Evolutionary conservation across 1,140 invertebrate genomes (phyloP).

Genomic region (Zaprionus lachaisei): DNA sequence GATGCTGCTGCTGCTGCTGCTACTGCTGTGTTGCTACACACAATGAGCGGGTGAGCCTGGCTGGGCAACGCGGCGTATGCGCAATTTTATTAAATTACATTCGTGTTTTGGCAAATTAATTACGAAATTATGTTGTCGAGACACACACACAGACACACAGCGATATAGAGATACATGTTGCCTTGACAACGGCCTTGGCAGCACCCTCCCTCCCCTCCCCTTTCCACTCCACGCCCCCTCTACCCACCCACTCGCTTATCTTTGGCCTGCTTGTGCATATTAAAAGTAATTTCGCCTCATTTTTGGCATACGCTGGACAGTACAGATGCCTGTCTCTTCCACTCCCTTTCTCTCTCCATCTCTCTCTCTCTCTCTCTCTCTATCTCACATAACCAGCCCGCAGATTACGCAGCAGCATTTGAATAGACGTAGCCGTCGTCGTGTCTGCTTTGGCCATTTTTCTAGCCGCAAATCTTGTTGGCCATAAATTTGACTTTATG

Average conservation of each 20-base stretch:
- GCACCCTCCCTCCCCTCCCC: not conserved
- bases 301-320: constrained; percentile 68
- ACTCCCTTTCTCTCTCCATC: too few relatives aligned
- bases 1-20: constrained; percentile 46
- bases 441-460: constrained; percentile 44
- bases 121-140: constrained; percentile 81
- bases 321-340: not conserved
- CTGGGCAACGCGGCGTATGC: constrained; percentile 70
- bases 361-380: not conserved
- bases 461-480: constrained; percentile 65
- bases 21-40: constrained; percentile 15
- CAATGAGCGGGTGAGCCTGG: constrained; percentile 27
- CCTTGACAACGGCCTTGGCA: constrained; percentile 39
- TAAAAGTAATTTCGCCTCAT: constrained; percentile 79
- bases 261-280: constrained; percentile 57
- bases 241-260: not conserved
- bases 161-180: constrained; percentile 1
- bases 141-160: constrained; percentile 25
- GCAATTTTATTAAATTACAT: constrained; percentile 83
- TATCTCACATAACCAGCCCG: constrained; percentile 31
- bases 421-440: constrained; percentile 22
- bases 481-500: constrained; percentile 81
- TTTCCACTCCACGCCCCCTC: constrained; percentile 3
- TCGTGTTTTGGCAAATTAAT: constrained; percentile 83
- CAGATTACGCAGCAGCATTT: constrained; percentile 74